Conservation (phyloP, 30 jellyfish, hydroid and myxozoan genomes). For the Phacellophora camtschatica region DNA sequence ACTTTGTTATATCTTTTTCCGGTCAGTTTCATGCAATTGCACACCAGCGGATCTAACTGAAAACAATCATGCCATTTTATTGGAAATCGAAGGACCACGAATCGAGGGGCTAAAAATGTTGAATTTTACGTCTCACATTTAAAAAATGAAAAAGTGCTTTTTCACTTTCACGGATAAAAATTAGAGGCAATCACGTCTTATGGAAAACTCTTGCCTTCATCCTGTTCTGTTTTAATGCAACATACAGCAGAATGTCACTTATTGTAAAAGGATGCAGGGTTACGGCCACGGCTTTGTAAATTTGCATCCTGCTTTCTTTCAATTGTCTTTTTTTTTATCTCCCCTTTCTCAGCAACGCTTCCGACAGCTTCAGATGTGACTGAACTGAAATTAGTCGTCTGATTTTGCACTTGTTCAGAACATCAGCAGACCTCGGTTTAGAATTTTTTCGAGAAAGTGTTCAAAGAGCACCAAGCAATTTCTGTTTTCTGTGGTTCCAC, state of each 20-base stretch:
- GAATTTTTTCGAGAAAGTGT: too few species aligned
- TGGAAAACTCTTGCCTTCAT: neutral
- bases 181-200: too few species aligned
- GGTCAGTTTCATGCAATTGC: too few species aligned
- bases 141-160: too few species aligned
- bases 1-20: too few species aligned
- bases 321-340: neutral
- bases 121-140: too few species aligned
- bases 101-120: too few species aligned
- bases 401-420: neutral
- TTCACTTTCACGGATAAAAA: too few species aligned
- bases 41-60: too few species aligned
- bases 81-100: too few species aligned
- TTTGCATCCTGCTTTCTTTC: neutral
- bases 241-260: neutral
- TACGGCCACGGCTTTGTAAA: conserved; percentile 17
- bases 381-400: neutral
- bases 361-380: conserved; percentile 41
- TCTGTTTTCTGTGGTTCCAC: conserved; percentile 3
- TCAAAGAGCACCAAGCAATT: neutral
- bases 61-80: too few species aligned
- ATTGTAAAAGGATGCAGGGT: conserved; percentile 44
- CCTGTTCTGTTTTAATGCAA: neutral
- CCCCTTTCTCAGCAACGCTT: conserved; percentile 39
- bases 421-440: neutral